Evolutionary conservation across 2,888 invertebrate species (phyloP).

Genomic region (Hemaris fuciformis): DNA sequence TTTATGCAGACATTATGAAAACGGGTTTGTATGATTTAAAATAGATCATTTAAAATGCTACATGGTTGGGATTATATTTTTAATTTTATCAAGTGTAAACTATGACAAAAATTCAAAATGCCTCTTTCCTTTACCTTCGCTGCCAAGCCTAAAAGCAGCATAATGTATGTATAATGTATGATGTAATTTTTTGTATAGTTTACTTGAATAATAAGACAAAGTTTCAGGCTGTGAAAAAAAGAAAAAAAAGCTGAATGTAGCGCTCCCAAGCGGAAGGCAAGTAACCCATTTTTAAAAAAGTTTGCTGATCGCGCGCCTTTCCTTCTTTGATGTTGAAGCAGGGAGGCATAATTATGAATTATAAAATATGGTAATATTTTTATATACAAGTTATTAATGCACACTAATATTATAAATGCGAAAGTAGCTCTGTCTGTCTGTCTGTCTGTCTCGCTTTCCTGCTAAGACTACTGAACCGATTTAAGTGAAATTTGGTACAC

Average conservation of each 20-base stretch:
- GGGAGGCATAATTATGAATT: not conserved
- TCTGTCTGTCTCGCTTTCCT: too few species aligned
- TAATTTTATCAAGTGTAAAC: too few species aligned
- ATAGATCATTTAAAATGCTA: not conserved
- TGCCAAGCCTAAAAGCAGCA: not conserved
- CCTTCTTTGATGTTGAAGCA: not conserved
- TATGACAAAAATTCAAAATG: not conserved
- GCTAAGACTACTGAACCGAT: too few species aligned
- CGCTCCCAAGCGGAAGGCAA: not conserved
- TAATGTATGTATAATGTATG: not conserved
- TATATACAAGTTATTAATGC: not conserved
- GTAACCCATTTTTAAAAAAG: not conserved
- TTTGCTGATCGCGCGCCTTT: not conserved
- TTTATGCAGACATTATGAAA: not conserved
- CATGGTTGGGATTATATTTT: too few species aligned
- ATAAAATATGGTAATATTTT: not conserved
- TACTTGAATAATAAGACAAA: not conserved
- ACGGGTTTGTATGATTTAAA: not conserved
- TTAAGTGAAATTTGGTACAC: too few species aligned
- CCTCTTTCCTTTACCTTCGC: not conserved
- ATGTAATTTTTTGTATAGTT: not conserved
- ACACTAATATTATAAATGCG: too few species aligned
- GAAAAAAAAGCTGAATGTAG: not conserved
- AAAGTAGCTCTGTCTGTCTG: too few species aligned
- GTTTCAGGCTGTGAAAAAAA: not conserved